phyloP scores from a whole-genome alignment of 2,797 vertebrate species.

The Chaetophractus vellerosus region DNA sequence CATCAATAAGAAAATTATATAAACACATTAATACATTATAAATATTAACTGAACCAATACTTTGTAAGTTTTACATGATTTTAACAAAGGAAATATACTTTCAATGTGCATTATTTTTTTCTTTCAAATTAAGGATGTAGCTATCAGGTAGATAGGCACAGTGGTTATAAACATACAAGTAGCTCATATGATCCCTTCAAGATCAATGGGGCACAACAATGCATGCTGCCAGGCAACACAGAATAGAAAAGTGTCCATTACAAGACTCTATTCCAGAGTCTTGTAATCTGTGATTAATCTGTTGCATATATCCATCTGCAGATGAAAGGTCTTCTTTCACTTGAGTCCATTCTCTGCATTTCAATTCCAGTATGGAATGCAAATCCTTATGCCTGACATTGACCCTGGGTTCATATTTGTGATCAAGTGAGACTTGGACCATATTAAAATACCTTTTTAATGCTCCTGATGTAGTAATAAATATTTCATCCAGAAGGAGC shows the following conservation, averaged over 20 bases:
- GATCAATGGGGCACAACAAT: neutral
- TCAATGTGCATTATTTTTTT: neutral
- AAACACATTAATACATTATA: neutral
- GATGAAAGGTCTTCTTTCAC: neutral
- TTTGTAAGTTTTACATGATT: slow-evolving; percentile 7
- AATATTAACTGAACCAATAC: neutral
- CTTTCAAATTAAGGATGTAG: neutral
- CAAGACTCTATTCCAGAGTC: neutral
- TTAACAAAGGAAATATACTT: slow-evolving; percentile 27
- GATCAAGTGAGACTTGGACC: neutral
- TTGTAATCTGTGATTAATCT: neutral
- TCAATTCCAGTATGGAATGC: neutral
- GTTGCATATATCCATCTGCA: neutral
- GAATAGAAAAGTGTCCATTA: neutral
- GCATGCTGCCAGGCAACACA: neutral
- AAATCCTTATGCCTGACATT: neutral
- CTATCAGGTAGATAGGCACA: neutral
- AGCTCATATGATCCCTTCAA: neutral
- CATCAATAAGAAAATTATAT: slow-evolving; percentile 4
- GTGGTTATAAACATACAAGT: neutral
- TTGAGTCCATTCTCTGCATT: neutral
- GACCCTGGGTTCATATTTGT: neutral
- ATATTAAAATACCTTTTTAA: neutral
- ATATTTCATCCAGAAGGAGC: neutral
- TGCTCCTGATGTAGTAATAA: neutral